These are phyloP conservation scores for Xiphorhynchus elegans DNA, from an alignment of 2,113 vertebrate species.

Conservation along the genomic window DNA sequence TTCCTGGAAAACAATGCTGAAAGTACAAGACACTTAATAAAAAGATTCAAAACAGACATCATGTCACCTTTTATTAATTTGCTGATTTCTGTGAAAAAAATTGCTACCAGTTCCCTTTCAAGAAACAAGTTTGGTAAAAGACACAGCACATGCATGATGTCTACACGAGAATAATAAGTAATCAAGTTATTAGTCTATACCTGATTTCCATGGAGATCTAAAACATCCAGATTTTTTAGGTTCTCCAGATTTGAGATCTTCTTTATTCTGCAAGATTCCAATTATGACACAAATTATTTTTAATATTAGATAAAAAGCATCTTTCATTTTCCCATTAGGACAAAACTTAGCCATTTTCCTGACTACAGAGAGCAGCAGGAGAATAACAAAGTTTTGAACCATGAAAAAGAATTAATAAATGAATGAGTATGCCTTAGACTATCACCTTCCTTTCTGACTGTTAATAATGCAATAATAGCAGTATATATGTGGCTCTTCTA, in stretches of 20 bases:
- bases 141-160: background rate
- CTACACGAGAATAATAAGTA: background rate
- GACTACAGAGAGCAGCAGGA: background rate
- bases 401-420: background rate
- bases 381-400: background rate
- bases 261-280: slow-evolving; percentile 83
- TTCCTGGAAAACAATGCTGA: background rate
- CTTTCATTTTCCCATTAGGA: background rate
- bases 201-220: slow-evolving; percentile 97
- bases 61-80: background rate
- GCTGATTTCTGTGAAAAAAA: background rate
- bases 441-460: background rate
- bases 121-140: background rate
- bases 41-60: background rate
- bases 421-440: background rate
- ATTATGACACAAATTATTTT: background rate
- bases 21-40: background rate
- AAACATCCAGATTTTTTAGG: slow-evolving; percentile 86
- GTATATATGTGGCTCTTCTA: background rate
- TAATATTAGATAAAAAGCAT: background rate
- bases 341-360: background rate
- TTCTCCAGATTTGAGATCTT: slow-evolving; percentile 87
- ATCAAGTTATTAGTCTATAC: slow-evolving; percentile 67
- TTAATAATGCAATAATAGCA: background rate
- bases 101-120: background rate